Conservation (phyloP, 2,797 vertebrate genomes). For the Poliocrania exsul region DNA sequence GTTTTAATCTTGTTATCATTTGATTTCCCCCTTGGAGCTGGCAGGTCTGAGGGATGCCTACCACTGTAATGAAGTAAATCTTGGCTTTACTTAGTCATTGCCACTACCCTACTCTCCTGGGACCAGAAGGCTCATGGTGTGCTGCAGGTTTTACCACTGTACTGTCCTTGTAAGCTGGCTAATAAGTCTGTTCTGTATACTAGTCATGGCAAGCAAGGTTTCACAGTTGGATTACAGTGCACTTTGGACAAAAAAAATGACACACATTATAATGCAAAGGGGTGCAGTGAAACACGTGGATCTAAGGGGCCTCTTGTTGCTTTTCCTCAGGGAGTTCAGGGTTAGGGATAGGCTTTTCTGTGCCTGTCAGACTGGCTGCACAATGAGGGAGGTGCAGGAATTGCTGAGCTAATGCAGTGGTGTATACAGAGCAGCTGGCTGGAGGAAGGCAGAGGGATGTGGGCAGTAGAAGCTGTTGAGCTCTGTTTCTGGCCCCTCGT, state of each 20-base stretch:
- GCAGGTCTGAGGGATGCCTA: background rate
- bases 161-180: background rate
- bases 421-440: fast-evolving
- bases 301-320: background rate
- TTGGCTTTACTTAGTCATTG: background rate
- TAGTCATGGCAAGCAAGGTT: background rate
- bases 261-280: background rate
- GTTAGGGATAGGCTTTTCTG: background rate
- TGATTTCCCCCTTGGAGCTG: background rate
- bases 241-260: background rate
- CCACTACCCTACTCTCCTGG: background rate
- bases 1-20: background rate
- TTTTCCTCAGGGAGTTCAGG: background rate
- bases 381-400: background rate
- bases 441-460: background rate
- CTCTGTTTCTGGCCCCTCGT: background rate
- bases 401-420: background rate
- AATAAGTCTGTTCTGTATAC: background rate
- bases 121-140: background rate
- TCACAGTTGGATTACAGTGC: background rate
- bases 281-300: fast-evolving
- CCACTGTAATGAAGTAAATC: background rate
- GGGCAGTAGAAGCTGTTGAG: background rate
- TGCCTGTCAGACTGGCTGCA: background rate
- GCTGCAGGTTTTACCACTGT: background rate